A percentile compares a stretch with the other conserved stretches of the same genome.
Evolutionary conservation across 2,113 vertebrate genomes (phyloP).

Genomic region (Tringa solitaria): DNA sequence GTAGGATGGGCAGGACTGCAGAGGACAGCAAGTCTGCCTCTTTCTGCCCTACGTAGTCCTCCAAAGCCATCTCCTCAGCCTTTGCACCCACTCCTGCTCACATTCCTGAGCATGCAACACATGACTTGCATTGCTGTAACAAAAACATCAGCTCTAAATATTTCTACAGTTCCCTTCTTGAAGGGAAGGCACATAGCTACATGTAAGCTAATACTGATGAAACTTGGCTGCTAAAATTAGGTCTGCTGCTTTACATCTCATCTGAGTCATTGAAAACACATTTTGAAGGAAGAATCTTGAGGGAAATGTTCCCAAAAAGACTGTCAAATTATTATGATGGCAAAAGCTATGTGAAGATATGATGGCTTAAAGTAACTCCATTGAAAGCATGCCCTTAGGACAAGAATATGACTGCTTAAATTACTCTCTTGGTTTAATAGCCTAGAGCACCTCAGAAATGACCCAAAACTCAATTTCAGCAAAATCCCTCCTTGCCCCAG

Average conservation of each 20-base stretch:
- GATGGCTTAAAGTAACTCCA: background rate
- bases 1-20: background rate
- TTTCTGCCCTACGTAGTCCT: background rate
- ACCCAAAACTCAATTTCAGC: background rate
- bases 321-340: background rate
- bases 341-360: background rate
- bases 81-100: background rate
- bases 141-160: background rate
- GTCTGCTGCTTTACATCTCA: background rate
- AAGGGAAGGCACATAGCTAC: background rate
- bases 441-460: background rate
- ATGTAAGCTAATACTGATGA: fast-evolving
- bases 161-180: background rate
- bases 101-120: background rate
- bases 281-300: background rate
- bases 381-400: background rate
- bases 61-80: background rate
- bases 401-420: background rate
- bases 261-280: background rate
- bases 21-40: background rate
- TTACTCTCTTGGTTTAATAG: background rate
- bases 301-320: background rate
- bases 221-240: background rate
- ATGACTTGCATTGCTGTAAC: background rate
- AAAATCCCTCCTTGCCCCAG: background rate